These are phyloP conservation scores for Harpegnathos saltator DNA, from an alignment of 1,140 invertebrate genomes.

Conservation along the genomic window DNA sequence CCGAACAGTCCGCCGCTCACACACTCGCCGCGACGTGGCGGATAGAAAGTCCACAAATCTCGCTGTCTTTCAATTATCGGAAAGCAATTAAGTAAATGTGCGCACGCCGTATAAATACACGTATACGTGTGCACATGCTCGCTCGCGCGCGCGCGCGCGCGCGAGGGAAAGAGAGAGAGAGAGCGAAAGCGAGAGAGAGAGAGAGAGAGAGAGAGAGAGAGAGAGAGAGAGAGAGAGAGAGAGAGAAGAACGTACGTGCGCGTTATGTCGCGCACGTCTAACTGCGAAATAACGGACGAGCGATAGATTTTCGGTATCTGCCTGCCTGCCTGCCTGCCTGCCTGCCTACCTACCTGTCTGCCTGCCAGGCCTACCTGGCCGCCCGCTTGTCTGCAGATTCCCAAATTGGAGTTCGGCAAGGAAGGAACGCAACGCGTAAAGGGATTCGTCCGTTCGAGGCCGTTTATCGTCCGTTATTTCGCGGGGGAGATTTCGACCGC, in stretches of 20 bases:
- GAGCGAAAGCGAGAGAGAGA: no score
- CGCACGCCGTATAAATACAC: neutral
- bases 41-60: neutral
- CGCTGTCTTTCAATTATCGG: slow-evolving; percentile 11
- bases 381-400: neutral
- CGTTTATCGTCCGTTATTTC: neutral
- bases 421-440: neutral
- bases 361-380: no score
- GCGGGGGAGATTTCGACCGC: slow-evolving; percentile 29
- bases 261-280: neutral
- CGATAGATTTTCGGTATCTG: neutral
- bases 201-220: no score
- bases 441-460: neutral
- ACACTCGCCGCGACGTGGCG: neutral
- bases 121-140: neutral
- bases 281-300: neutral
- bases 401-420: neutral
- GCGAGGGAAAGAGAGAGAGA: no score
- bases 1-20: no score
- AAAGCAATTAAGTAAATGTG: neutral
- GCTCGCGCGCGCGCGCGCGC: no score
- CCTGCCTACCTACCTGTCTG: neutral
- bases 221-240: no score
- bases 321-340: no score
- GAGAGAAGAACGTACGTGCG: no score